A percentile compares a stretch with the other conserved stretches of the same genome.
These are phyloP conservation scores for Neolamprologus sp. DNA, from an alignment of 2,113 vertebrate genomes.

Conservation along the genomic window DNA sequence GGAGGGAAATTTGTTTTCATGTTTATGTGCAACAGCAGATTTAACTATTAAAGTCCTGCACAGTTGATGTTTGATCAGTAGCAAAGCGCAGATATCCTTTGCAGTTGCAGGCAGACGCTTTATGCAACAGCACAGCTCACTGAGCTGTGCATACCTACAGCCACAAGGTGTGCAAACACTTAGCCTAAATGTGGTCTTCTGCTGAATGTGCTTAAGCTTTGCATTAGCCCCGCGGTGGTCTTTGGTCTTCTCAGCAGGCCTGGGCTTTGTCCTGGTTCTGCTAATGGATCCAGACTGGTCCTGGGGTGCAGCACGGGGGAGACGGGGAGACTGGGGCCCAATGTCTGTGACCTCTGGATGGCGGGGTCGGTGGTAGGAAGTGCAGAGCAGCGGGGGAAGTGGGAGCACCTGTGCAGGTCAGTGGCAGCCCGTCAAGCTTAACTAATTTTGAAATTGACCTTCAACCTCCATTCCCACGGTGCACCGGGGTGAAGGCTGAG, in stretches of 20 bases:
- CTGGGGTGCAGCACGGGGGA: background rate
- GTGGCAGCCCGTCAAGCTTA: constrained; percentile 78
- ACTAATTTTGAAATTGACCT: constrained; percentile 85
- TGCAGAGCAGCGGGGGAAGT: constrained; percentile 65
- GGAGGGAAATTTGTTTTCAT: constrained; percentile 1
- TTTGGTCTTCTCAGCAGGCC: constrained; percentile 41
- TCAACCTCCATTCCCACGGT: constrained; percentile 79
- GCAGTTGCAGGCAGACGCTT: background rate
- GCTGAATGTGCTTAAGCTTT: constrained; percentile 4
- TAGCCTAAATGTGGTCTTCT: background rate
- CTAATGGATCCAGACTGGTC: constrained; percentile 54
- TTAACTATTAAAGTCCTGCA: background rate
- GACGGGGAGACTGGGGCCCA: background rate
- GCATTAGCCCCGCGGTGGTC: constrained; percentile 7
- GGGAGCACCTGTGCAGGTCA: constrained; percentile 86
- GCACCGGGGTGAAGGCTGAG: constrained; percentile 50
- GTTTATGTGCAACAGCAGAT: constrained; percentile 6
- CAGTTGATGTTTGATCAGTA: background rate
- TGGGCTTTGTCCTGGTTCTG: constrained; percentile 11
- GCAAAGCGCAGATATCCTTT: background rate
- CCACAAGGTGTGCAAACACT: constrained; percentile 13
- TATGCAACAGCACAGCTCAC: background rate
- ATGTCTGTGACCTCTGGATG: constrained; percentile 38
- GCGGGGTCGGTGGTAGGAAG: constrained; percentile 74
- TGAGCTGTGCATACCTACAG: background rate